A percentile compares a stretch with the other conserved stretches of the same genome.
phyloP scores from a whole-genome alignment of 2,797 vertebrate genomes.

The Falco biarmicus region DNA sequence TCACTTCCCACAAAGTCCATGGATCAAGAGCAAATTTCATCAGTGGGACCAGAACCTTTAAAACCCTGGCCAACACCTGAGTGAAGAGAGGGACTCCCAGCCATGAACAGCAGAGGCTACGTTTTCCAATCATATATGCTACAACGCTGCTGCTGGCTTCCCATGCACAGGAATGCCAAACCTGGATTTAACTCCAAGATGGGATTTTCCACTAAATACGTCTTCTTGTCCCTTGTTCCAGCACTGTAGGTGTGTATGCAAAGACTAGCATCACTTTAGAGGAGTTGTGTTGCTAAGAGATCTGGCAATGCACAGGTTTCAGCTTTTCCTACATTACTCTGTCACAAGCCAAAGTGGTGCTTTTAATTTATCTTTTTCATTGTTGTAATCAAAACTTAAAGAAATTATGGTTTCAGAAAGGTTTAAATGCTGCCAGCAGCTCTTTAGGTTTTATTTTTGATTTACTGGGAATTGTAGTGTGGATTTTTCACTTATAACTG shows the following conservation, averaged over 20 bases:
- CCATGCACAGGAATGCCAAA: neutral
- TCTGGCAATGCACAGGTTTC: rapidly evolving
- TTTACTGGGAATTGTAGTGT: neutral
- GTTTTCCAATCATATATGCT: neutral
- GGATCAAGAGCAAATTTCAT: neutral
- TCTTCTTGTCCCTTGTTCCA: neutral
- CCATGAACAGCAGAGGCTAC: neutral
- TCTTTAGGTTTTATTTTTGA: neutral
- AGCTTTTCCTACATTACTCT: neutral
- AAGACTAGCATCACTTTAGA: neutral
- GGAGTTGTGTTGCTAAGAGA: neutral
- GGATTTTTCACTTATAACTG: neutral
- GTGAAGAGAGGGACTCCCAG: neutral
- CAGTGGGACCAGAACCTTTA: neutral
- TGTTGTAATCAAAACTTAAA: neutral
- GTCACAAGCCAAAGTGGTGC: neutral
- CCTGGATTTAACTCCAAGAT: neutral
- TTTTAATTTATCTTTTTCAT: neutral
- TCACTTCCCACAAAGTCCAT: neutral
- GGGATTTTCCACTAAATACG: neutral
- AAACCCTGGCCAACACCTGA: neutral
- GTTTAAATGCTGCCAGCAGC: neutral
- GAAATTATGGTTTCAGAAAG: neutral
- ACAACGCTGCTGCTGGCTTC: neutral
- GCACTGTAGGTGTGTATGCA: neutral